Percentiles rank a stretch among this genome's conserved stretches.
phyloP scores from a whole-genome alignment of 2,797 vertebrate species.

The Eurystomus glaucurus region DNA sequence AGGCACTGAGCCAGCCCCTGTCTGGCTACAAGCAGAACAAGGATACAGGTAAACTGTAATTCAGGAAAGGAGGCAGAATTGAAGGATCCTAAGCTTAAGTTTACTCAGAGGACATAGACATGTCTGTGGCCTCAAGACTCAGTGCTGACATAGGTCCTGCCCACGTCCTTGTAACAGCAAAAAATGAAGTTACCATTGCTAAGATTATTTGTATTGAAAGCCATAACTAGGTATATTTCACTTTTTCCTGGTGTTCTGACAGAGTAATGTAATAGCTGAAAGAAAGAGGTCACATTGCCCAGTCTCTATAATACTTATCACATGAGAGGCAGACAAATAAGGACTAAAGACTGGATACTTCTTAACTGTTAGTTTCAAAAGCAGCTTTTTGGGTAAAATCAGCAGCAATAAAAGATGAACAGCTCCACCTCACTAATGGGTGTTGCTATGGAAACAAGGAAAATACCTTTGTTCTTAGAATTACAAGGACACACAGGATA shows the following conservation, averaged over 20 bases:
- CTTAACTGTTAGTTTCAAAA: neutral
- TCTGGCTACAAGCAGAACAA: neutral
- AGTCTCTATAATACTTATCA: neutral
- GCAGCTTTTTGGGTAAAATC: neutral
- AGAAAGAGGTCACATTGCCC: neutral
- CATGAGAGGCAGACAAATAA: neutral
- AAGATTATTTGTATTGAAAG: neutral
- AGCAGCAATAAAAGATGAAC: neutral
- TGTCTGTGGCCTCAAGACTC: neutral
- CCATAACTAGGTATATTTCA: neutral
- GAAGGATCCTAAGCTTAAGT: neutral
- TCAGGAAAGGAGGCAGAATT: neutral
- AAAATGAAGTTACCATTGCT: neutral
- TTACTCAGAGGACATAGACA: neutral
- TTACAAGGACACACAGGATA: neutral
- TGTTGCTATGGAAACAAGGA: conserved; percentile 37
- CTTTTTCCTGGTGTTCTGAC: neutral
- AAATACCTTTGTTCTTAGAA: conserved; percentile 5
- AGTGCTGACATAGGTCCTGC: neutral
- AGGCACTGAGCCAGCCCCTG: neutral
- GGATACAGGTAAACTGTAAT: neutral
- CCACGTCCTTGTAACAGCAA: neutral
- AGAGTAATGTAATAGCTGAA: neutral
- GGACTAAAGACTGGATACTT: neutral
- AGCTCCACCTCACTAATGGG: neutral